These are phyloP conservation scores for Pediacus dermestoides DNA, from an alignment of 2,888 invertebrate genomes.

Conservation along the genomic window DNA sequence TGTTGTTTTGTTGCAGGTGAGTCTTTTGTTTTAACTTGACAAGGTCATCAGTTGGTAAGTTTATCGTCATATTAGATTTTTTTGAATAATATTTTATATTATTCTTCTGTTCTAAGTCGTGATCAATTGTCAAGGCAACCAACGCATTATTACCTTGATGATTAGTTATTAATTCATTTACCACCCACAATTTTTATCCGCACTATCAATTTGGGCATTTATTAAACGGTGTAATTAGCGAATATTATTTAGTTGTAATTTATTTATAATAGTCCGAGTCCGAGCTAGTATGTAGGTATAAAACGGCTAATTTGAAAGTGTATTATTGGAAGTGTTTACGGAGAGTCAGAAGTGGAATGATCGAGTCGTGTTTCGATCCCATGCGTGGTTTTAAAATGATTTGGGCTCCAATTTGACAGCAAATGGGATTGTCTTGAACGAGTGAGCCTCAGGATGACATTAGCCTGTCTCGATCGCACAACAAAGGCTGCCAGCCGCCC, in stretches of 20 bases:
- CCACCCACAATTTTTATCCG: not conserved
- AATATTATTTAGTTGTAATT: no score
- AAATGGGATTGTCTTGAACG: slow-evolving; percentile 50
- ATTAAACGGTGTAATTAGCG: no score
- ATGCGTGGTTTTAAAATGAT: slow-evolving; percentile 45
- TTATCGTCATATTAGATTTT: slow-evolving; percentile 5
- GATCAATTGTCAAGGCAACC: slow-evolving; percentile 4
- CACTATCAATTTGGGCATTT: no score
- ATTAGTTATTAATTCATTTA: slow-evolving; percentile 1
- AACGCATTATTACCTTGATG: slow-evolving; percentile 5
- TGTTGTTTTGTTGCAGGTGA: slow-evolving; percentile 10
- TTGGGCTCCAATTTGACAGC: slow-evolving; percentile 48
- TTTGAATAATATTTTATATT: no score
- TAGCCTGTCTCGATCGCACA: slow-evolving; percentile 47
- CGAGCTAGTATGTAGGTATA: no score
- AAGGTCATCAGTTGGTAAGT: slow-evolving; percentile 6
- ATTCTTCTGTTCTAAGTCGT: slow-evolving; percentile 1
- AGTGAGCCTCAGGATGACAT: slow-evolving; percentile 49
- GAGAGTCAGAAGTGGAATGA: slow-evolving; percentile 9
- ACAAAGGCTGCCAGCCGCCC: slow-evolving; percentile 47
- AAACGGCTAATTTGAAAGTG: no score
- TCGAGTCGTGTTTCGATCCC: slow-evolving; percentile 35
- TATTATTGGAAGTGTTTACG: slow-evolving; percentile 4
- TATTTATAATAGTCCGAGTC: no score
- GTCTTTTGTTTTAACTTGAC: slow-evolving; percentile 8